These are phyloP conservation scores for Melopsittacus undulatus DNA, from an alignment of 2,797 vertebrate species.

Conservation along the genomic window DNA sequence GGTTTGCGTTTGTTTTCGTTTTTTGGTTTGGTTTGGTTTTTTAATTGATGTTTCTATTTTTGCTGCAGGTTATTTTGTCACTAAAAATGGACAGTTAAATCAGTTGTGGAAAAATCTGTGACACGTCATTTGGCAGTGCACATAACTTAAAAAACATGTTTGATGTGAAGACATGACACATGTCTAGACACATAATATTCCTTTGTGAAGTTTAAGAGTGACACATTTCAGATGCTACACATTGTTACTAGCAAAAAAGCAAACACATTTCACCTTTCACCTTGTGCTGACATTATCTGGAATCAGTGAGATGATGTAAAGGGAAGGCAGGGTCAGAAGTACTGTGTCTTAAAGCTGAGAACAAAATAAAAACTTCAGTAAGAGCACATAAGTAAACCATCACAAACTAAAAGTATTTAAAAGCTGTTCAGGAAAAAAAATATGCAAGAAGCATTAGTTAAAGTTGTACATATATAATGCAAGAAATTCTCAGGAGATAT, in stretches of 20 bases:
- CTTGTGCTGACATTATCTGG: neutral
- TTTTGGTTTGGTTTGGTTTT: fast-evolving
- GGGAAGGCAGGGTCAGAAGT: neutral
- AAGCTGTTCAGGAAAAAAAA: neutral
- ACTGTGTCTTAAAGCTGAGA: neutral
- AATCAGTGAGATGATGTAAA: neutral
- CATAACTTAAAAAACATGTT: neutral
- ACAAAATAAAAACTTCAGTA: neutral
- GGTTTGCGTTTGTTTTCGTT: neutral
- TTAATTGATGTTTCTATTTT: neutral
- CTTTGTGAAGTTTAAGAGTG: neutral
- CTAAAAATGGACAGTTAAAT: neutral
- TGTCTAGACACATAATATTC: neutral
- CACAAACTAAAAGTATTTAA: neutral
- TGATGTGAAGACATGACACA: neutral
- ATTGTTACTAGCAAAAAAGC: neutral
- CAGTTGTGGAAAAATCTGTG: neutral
- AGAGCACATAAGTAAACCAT: neutral
- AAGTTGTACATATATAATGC: neutral
- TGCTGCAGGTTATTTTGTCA: neutral
- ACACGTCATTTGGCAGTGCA: neutral
- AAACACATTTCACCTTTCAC: neutral
- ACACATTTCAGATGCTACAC: neutral
- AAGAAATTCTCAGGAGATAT: neutral
- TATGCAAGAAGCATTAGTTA: neutral